Percentiles rank a stretch among this genome's conserved stretches.
Evolutionary conservation across 1,140 invertebrate genomes (phyloP).

Genomic region (Leptinotarsa texana): DNA sequence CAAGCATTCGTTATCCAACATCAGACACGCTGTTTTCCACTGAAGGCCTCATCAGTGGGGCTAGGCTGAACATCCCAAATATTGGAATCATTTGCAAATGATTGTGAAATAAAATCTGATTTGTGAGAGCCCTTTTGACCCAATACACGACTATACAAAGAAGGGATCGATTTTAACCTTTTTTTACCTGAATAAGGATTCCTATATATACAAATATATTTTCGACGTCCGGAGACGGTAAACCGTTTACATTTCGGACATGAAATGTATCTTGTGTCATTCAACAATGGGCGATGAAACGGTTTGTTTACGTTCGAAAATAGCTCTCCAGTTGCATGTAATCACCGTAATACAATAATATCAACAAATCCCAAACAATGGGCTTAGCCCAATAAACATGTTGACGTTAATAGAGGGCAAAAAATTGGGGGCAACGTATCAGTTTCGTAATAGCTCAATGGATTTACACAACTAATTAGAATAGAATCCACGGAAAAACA

Average conservation of each 20-base stretch:
- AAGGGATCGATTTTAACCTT: no score
- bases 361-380: slow-evolving; percentile 2
- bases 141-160: no score
- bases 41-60: no score
- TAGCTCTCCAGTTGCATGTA: slow-evolving; percentile 16
- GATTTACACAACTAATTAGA: neutral
- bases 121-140: no score
- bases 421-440: neutral
- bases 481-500: neutral
- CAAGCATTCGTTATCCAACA: no score
- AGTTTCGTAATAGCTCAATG: neutral
- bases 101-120: no score
- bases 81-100: no score
- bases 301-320: slow-evolving; percentile 15
- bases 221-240: no score
- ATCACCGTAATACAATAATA: slow-evolving; percentile 10
- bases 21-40: no score
- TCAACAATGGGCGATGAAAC: slow-evolving; percentile 9
- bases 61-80: no score
- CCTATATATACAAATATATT: no score
- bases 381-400: slow-evolving; percentile 1
- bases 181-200: no score
- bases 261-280: neutral
- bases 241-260: neutral
- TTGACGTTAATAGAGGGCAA: neutral